Evolutionary conservation across 2,113 vertebrate genomes (phyloP), one percentile per base, ranked within the genome.

Genomic region (Sebastes schlegelii): DNA sequence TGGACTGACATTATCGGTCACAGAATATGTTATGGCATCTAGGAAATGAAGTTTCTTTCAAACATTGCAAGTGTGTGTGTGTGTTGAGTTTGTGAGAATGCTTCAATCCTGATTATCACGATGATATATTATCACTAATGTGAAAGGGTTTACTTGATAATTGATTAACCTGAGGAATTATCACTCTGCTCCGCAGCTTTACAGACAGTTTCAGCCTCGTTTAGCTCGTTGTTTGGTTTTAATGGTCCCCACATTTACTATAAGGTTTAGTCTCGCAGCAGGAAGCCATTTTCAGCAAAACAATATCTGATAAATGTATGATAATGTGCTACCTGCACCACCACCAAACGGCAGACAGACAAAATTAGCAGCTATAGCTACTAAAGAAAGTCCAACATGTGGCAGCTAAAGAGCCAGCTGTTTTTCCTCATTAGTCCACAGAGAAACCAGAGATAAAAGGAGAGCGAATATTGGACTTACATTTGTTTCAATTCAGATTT

Each of bases 141-240:
- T 54, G 21, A 71, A 67, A 72, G 40, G 61, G 1, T 58, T 77
- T 40, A 65, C 55, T 60, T 77, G 63, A 70, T 77, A 65, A 82
- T 52, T 54, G 72, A 45, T 77, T 66, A 78, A 74, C 4, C 16
- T 40, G 58, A 65, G 17, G 34, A 80, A 34, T 77, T 62, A 80
- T 81, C 45, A 13, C 66, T 23, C 46, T 43, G 48, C 34, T 85
- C 62, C 2, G 17, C 71, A 64, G 74, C 71, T 83, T 45, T 43
- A 51, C 54, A 45, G 55, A 52, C 46, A 11, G 49, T 60, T 72
- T 68, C 48, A 84, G 51, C 55, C 34, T 34, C 16, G 6, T 85
- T 78, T 75, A 61, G 52, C 43, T 52, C 6, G 11, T 68, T 54
- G 82, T 51, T 74, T 51, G 34, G 4, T 51, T 77, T 82, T 67